These are phyloP conservation scores for Oscheius onirici DNA, from an alignment of 2,888 invertebrate species.

Conservation along the genomic window DNA sequence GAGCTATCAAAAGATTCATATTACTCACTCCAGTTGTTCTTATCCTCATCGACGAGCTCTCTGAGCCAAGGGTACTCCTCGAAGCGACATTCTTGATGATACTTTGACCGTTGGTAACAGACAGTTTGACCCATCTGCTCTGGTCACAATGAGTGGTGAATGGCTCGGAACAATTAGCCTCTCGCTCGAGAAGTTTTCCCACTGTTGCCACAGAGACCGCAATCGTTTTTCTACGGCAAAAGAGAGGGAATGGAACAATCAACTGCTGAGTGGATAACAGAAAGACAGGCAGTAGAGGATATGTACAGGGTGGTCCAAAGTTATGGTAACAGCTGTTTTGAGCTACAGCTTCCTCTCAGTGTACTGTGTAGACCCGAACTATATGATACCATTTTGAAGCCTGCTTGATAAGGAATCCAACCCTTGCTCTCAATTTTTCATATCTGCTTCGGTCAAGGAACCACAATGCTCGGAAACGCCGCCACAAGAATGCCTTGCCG, in stretches of 20 bases:
- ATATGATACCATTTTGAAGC: no score
- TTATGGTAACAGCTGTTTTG: no score
- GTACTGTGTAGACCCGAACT: no score
- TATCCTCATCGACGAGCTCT: background rate
- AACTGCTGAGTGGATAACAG: no score
- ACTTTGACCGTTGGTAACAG: background rate
- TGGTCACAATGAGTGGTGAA: background rate
- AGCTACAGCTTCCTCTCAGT: no score
- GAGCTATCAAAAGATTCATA: background rate
- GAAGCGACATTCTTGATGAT: background rate
- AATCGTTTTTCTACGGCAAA: background rate
- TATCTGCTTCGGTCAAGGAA: no score
- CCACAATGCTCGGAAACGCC: no score
- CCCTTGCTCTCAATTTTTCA: no score
- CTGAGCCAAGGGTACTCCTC: background rate
- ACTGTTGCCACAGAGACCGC: conserved; percentile 3
- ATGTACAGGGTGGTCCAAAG: no score
- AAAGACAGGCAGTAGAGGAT: no score
- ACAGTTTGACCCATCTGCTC: background rate
- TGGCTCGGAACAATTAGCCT: background rate
- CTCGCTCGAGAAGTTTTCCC: background rate
- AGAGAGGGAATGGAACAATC: background rate
- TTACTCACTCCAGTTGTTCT: conserved; percentile 3
- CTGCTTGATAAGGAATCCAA: no score
- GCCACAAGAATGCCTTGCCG: no score